Percentiles rank a stretch among this genome's conserved stretches.
Evolutionary conservation across 2,113 vertebrate species (phyloP).

Genomic region (Xenopus laevis): DNA sequence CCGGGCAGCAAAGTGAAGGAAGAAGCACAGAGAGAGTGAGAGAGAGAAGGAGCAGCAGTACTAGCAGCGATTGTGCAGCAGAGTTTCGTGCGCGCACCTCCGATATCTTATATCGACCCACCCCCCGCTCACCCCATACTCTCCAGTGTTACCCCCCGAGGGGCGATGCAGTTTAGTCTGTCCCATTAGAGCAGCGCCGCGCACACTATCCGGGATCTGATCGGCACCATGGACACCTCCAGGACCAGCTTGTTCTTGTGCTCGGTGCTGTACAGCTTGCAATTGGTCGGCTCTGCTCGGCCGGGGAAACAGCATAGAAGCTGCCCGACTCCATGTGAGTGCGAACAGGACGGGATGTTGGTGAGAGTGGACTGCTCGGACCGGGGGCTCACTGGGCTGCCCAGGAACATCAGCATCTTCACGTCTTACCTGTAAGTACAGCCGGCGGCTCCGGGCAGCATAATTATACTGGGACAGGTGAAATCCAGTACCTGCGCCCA

Average conservation of each 20-base stretch:
- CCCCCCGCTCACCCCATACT: neutral
- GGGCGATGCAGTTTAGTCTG: neutral
- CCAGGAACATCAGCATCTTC: slow-evolving; percentile 72
- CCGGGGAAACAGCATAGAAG: slow-evolving; percentile 50
- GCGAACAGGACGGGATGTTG: slow-evolving; percentile 68
- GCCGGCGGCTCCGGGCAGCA: neutral
- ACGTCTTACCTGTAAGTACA: slow-evolving; percentile 76
- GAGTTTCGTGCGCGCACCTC: neutral
- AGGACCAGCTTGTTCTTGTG: slow-evolving; percentile 27
- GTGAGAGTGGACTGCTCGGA: slow-evolving; percentile 75
- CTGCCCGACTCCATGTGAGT: slow-evolving; percentile 68
- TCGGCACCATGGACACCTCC: slow-evolving; percentile 61
- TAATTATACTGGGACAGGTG: no score
- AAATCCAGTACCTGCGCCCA: no score
- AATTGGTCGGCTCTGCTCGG: slow-evolving; percentile 46
- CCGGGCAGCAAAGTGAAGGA: slow-evolving; percentile 21
- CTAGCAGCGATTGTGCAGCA: neutral
- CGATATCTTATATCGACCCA: neutral
- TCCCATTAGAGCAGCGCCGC: neutral
- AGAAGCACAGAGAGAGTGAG: neutral
- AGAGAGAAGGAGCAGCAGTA: neutral
- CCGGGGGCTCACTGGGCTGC: slow-evolving; percentile 66
- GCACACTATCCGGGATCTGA: neutral
- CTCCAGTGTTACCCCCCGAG: neutral
- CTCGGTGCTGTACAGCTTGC: slow-evolving; percentile 46